Evolutionary conservation across 35 echinoderm and acorn worm species (phyloP).

Genomic region (Acanthaster planci): DNA sequence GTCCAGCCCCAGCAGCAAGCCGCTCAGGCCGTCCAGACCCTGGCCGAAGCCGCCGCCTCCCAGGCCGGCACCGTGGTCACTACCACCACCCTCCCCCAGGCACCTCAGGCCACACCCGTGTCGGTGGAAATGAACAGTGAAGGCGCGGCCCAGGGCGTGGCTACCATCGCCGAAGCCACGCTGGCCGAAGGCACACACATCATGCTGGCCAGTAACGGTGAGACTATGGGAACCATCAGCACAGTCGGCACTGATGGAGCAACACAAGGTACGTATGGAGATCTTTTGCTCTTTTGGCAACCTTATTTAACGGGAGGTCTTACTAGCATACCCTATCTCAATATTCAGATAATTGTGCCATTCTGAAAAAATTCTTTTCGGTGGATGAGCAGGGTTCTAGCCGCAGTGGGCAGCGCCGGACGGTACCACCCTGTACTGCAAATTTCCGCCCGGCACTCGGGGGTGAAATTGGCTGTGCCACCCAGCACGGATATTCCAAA

Average conservation of each 20-base stretch:
- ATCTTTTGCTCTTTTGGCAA: too few species aligned
- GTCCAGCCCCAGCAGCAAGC: slow-evolving; percentile 72
- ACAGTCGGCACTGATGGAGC: slow-evolving; percentile 56
- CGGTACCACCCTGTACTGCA: too few species aligned
- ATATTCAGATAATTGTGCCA: too few species aligned
- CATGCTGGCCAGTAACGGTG: slow-evolving; percentile 69
- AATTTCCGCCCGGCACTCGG: too few species aligned
- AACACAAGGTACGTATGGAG: slow-evolving; percentile 28
- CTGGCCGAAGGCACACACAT: slow-evolving; percentile 83
- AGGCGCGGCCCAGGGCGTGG: slow-evolving; percentile 59
- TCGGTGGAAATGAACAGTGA: slow-evolving; percentile 60
- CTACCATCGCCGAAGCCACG: slow-evolving; percentile 72
- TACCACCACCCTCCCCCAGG: slow-evolving; percentile 40
- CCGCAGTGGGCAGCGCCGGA: too few species aligned
- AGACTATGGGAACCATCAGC: slow-evolving; percentile 56
- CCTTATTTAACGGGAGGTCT: too few species aligned
- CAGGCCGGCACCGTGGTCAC: slow-evolving; percentile 53
- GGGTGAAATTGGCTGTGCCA: too few species aligned
- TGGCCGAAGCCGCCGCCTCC: slow-evolving; percentile 82
- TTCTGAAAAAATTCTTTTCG: too few species aligned
- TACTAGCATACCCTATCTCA: too few species aligned
- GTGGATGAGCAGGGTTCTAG: too few species aligned
- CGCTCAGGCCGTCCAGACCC: slow-evolving; percentile 80
- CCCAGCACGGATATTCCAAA: too few species aligned
- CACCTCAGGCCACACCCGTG: slow-evolving; percentile 66